Evolutionary conservation across 2,888 invertebrate species (phyloP), one percentile per base, ranked within the genome.

Genomic region (Aspidiotus rigidus): DNA sequence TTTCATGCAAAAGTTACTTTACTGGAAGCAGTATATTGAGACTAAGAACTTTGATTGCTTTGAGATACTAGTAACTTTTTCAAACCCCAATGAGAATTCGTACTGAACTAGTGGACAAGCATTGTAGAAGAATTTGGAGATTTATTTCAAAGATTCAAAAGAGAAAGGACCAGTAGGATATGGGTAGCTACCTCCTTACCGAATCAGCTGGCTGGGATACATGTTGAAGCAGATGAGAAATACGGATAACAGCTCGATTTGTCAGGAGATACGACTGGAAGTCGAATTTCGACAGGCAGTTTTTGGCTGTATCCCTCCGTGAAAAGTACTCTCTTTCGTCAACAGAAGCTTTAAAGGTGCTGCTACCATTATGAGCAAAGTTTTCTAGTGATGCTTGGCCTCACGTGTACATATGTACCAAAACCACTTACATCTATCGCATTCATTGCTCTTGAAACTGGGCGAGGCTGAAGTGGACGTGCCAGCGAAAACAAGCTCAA

Each of bases 261-360:
- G 11, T 44, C 49, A 44, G 49, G 11, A 44, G 9, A 44, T 44
- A 44, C 49, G 49, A 44, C 49, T 10, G 11, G 49, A 44, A 8
- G 49, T 10, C 11, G 49, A 44, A 44, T 44, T 44, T 44, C 49
- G 49, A 44, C 49, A 44, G 49, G 49, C 9, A 10, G 49, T 10
- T 10, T 11, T 44, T 44, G 49, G 11, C 49, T 8, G 9, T 44
- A 44, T 44, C 49, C 49, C 49, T 44, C 11, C 49, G 49, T 44
- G 49, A 44, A 11, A 44, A 44, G 49, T 44, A 44, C 49, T 44
- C 49, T 11, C 49, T 44, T 44, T 11, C 11, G 49, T 44, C 49
- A 44, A 44, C 49, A 44, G 49, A 44, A 44, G 49, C 49, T 44
- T 44, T 44, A 44, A 44, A 44, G 49, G 49, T 44, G 49, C 49